Base-by-base conservation (phyloP, 2,113 vertebrate genomes). In the Alectura lathami region DNA sequence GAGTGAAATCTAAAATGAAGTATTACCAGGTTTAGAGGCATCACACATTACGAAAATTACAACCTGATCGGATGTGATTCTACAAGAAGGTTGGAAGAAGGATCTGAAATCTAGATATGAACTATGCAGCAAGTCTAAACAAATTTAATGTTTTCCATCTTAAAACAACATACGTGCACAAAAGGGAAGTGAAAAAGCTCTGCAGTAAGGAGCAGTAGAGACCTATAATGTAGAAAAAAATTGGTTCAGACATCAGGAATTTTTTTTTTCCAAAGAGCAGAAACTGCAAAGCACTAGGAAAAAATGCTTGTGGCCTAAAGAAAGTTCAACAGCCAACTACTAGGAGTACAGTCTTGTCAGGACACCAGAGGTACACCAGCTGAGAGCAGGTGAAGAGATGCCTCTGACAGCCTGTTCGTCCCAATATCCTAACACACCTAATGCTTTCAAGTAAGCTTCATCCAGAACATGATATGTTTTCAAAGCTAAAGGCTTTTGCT, bases 1-100 rank as follows among this genome's bases (percentile, higher is more conserved):
- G 2, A 66, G 21, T 60, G 57, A 86, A 83, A 48, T 36, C 36
- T 66, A 86, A 88, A 24, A 11, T 42, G 27, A 88, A 60, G 6
- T n/a, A 53, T 27, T 40, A 63, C 5, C 27, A 77, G 15, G 5
- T 3, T 69, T 0, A n/a, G 0, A 11, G 13, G 26, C 32, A 66
- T 27, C 0, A 0, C 43, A 57, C 4, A 2, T 32, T 40, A 57
- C 34, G n/a, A 53, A 86, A 74, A 15, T 9, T 42, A 8, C 34
- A 57, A 30, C 42, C n/a, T 62, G 53, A 40, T 66, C 32, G 56
- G 17, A 36, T 4, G 1, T 8, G 20, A 81, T 86, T 63, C 77
- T 16, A 23, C 57, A 57, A 67, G 15, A 45, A 4, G 40, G 17
- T 14, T 74, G 24, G 10, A 50, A 83, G 5, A 77, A 18, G 1